These are phyloP conservation scores for Acanthornis magna DNA, from an alignment of 2,797 vertebrate species.

Conservation along the genomic window DNA sequence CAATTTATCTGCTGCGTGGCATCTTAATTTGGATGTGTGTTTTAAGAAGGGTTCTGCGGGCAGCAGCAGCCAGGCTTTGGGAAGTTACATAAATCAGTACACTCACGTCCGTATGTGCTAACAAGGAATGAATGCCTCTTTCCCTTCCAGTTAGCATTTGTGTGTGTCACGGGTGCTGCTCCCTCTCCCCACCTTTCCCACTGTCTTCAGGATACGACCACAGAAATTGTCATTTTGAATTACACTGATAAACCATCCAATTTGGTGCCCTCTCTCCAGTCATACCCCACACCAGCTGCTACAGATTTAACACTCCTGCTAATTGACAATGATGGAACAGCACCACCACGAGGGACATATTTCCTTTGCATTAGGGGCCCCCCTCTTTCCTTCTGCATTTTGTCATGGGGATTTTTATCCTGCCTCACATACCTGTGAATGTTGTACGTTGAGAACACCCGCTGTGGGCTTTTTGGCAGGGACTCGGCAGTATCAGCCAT, in stretches of 20 bases:
- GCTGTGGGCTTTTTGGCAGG: fast-evolving
- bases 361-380: background rate
- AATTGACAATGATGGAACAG: constrained; percentile 39
- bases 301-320: background rate
- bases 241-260: background rate
- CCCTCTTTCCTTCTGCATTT: background rate
- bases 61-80: background rate
- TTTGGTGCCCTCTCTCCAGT: background rate
- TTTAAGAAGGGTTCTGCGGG: background rate
- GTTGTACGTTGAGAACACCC: fast-evolving
- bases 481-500: background rate
- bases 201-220: background rate
- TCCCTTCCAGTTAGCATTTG: background rate
- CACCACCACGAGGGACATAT: background rate
- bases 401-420: background rate
- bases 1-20: background rate
- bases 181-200: constrained; percentile 10
- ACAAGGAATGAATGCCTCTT: constrained; percentile 11
- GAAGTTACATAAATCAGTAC: constrained; percentile 1
- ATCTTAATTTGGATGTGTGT: background rate
- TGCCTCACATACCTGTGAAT: background rate
- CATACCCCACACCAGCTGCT: constrained; percentile 25
- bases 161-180: background rate
- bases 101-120: background rate
- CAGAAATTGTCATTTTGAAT: constrained; percentile 28